A percentile compares a stretch with the other conserved stretches of the same genome.
These are phyloP conservation scores for Anthopleura xanthogrammica DNA, from an alignment of 92 coral and sea anemone genomes.

Conservation along the genomic window DNA sequence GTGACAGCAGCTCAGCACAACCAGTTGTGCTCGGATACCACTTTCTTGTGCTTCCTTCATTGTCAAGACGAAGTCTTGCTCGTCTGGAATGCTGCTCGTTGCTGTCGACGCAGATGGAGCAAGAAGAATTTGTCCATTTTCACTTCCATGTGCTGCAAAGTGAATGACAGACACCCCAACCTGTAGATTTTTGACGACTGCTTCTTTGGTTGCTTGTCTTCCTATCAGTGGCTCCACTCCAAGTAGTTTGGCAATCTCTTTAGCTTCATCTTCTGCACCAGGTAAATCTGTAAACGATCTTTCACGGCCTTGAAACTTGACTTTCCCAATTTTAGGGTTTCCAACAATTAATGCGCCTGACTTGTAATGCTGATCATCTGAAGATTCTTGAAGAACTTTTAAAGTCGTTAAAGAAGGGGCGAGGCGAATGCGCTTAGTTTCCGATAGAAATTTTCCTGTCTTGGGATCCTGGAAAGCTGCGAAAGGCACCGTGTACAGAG, in stretches of 20 bases:
- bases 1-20: no score
- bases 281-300: not conserved
- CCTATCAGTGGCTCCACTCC: not conserved
- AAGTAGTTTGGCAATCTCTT: not conserved
- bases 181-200: not conserved
- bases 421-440: not conserved
- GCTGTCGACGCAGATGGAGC: not conserved
- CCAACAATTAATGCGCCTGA: not conserved
- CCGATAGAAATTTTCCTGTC: not conserved
- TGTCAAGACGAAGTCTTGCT: no score
- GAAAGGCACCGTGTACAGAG: not conserved
- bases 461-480: not conserved
- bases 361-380: not conserved
- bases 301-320: not conserved
- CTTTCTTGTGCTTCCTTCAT: no score
- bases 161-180: not conserved
- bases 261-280: not conserved
- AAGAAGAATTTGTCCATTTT: not conserved
- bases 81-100: no score
- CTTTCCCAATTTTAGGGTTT: not conserved
- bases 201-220: not conserved
- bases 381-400: not conserved
- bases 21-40: no score
- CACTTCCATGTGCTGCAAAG: not conserved
- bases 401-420: not conserved